phyloP scores from a whole-genome alignment of 53 echinoderm and acorn worm species.

The Crossaster papposus region DNA sequence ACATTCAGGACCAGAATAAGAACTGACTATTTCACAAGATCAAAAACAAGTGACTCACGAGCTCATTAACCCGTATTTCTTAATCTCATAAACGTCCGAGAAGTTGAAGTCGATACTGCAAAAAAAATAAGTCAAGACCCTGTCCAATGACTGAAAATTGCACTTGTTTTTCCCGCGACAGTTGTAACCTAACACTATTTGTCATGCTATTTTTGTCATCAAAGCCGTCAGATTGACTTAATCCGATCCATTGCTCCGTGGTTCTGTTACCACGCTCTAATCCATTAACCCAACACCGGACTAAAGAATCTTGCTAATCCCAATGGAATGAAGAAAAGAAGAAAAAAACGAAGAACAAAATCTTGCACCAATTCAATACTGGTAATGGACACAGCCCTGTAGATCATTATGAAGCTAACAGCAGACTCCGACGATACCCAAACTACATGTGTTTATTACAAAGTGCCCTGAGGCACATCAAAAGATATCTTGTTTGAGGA shows the following conservation, averaged over 20 bases:
- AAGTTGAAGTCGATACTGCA: too few relatives aligned
- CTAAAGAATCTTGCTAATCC: not conserved
- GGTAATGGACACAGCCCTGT: not conserved
- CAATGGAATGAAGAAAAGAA: not conserved
- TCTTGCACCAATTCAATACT: not conserved
- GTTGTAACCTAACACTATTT: not conserved
- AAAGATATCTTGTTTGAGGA: not conserved
- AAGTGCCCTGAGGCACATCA: constrained; percentile 25
- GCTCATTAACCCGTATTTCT: too few relatives aligned
- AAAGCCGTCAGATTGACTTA: constrained; percentile 7
- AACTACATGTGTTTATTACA: not conserved
- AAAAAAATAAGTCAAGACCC: not conserved
- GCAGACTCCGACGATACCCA: not conserved
- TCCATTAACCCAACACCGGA: constrained; percentile 34
- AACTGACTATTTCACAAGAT: too few relatives aligned
- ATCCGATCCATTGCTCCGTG: constrained; percentile 7
- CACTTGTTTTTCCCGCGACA: not conserved
- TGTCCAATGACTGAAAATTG: not conserved
- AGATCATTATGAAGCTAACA: constrained; percentile 25
- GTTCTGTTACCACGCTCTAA: constrained; percentile 32
- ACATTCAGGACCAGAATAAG: too few relatives aligned
- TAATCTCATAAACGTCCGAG: too few relatives aligned
- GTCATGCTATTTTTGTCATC: not conserved
- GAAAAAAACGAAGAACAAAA: not conserved
- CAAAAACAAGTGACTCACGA: too few relatives aligned